Conservation (phyloP, 2,113 vertebrate species). For the Pampusana beccarii region DNA sequence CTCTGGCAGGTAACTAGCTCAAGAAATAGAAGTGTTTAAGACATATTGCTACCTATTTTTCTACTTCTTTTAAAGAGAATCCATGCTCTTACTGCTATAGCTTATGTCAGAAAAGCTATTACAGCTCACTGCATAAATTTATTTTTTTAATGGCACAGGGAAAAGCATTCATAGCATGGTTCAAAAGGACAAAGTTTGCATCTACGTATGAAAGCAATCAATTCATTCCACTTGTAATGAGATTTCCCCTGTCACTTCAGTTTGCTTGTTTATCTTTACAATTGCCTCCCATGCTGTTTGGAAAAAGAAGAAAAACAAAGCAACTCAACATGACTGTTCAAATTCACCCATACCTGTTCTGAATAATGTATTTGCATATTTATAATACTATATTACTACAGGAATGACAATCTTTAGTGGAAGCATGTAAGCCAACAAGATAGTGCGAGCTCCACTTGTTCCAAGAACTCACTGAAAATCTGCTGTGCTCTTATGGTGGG, state of each 20-base stretch:
- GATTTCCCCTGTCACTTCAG: constrained; percentile 4
- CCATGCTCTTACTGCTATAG: background rate
- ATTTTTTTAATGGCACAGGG: background rate
- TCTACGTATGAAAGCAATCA: background rate
- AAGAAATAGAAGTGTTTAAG: background rate
- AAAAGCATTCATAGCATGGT: background rate
- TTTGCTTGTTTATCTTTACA: constrained; percentile 21
- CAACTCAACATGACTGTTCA: background rate
- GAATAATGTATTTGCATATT: background rate
- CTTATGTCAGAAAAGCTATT: background rate
- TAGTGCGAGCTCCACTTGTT: background rate
- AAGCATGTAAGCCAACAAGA: background rate
- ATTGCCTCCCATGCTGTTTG: background rate
- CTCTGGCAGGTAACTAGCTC: background rate
- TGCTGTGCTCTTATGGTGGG: background rate
- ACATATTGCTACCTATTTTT: background rate
- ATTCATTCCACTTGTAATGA: constrained; percentile 24
- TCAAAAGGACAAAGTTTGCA: background rate
- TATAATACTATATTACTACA: background rate
- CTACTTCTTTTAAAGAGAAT: background rate
- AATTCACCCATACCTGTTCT: background rate
- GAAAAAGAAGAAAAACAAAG: background rate
- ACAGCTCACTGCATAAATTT: background rate
- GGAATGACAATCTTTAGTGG: background rate
- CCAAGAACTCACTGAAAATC: background rate